Evolutionary conservation across 1,140 invertebrate species (phyloP).

Genomic region (Melitaea cinxia): DNA sequence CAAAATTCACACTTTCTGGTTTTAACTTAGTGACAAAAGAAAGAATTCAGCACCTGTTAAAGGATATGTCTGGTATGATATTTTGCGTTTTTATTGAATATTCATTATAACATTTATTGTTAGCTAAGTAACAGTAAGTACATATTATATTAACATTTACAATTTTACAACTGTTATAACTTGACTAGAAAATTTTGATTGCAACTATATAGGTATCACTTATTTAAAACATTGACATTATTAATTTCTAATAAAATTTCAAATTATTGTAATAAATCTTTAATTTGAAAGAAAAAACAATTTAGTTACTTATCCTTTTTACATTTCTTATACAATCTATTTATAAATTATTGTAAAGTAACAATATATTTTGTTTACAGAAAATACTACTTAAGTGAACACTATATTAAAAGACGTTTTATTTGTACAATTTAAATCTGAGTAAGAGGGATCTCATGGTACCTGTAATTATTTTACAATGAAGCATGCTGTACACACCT

Average conservation of each 20-base stretch:
- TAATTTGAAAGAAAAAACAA: not conserved
- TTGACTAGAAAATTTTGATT: constrained; percentile 39
- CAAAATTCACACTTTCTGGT: not conserved
- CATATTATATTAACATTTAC: constrained; percentile 34
- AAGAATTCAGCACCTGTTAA: constrained; percentile 29
- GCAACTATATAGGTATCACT: constrained; percentile 21
- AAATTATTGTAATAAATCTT: not conserved
- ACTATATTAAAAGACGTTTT: too few species aligned
- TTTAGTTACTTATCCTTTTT: too few species aligned
- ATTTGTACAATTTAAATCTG: too few species aligned
- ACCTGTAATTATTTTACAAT: too few species aligned
- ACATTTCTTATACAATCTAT: too few species aligned
- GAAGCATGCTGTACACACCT: too few species aligned
- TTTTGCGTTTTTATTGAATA: constrained; percentile 15
- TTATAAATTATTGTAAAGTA: too few species aligned
- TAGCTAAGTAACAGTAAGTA: constrained; percentile 16
- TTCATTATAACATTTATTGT: constrained; percentile 15
- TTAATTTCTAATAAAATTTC: not conserved
- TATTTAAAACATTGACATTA: constrained; percentile 1
- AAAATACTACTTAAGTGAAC: too few species aligned
- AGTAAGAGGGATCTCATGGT: too few species aligned
- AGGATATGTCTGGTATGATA: constrained; percentile 29
- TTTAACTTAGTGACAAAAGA: constrained; percentile 7
- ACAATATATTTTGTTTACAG: too few species aligned
- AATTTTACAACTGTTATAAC: constrained; percentile 37